Evolutionary conservation across 64 coral and sea anemone genomes (phyloP).

Genomic region (Acropora yongei): DNA sequence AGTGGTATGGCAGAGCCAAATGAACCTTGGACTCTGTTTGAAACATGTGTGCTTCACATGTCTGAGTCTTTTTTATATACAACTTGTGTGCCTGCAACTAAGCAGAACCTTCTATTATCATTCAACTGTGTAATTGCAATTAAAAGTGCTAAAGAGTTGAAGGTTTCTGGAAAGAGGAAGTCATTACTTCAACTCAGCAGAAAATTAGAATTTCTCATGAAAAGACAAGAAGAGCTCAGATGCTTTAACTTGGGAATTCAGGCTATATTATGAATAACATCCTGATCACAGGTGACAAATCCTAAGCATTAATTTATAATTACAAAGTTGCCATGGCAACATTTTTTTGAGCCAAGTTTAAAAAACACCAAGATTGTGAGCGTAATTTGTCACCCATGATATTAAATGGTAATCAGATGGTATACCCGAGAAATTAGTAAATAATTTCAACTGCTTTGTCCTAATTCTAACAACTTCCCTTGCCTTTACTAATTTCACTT

Average conservation of each 20-base stretch:
- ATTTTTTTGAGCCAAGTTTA: no score
- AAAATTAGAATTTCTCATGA: constrained; percentile 15
- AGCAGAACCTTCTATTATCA: neutral
- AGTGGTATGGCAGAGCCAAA: constrained; percentile 1
- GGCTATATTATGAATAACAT: neutral
- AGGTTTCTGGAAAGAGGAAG: constrained; percentile 9
- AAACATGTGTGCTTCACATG: constrained; percentile 1
- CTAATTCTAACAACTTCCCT: no score
- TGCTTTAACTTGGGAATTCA: neutral
- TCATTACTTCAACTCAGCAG: constrained; percentile 5
- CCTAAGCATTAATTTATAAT: no score
- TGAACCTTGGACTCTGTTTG: neutral
- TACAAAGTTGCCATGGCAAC: no score
- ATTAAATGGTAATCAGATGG: no score
- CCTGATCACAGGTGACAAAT: neutral
- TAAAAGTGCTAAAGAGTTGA: neutral
- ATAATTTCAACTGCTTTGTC: no score
- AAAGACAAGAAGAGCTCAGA: constrained; percentile 5
- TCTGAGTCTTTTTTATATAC: neutral
- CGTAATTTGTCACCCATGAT: no score
- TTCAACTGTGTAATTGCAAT: constrained; percentile 10
- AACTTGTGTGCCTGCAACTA: constrained; percentile 1
- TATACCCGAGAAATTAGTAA: no score
- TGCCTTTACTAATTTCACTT: no score
- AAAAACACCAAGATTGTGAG: no score